A percentile compares a stretch with the other conserved stretches of the same genome.
Evolutionary conservation across 2,113 vertebrate species (phyloP).

Genomic region (Perognathus longimembris): DNA sequence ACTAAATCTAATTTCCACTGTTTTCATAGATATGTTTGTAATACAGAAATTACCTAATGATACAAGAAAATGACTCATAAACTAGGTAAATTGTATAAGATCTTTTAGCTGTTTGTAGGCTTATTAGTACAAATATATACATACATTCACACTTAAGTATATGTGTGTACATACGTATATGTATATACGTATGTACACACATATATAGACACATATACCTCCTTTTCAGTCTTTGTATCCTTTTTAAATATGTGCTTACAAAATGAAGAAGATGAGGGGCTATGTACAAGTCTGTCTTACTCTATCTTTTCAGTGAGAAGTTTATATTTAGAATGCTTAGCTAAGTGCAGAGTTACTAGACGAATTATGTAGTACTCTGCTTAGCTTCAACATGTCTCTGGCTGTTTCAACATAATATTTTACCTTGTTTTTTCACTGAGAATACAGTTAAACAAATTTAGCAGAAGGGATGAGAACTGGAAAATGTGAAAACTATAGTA

Average conservation of each 20-base stretch:
- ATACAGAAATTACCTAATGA: not conserved
- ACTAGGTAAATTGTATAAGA: too few relatives aligned
- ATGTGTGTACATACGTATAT: too few relatives aligned
- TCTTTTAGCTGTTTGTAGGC: not conserved
- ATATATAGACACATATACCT: not conserved
- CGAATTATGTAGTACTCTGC: not conserved
- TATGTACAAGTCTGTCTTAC: not conserved
- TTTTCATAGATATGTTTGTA: slow-evolving; percentile 15
- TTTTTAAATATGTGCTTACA: not conserved
- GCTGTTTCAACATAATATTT: not conserved
- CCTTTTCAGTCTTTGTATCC: not conserved
- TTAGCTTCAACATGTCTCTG: too few relatives aligned
- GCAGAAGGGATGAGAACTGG: not conserved
- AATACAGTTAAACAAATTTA: not conserved
- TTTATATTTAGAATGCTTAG: not conserved
- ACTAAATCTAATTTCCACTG: not conserved
- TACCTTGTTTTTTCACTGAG: not conserved
- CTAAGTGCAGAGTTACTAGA: not conserved
- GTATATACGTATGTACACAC: not conserved
- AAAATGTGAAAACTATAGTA: not conserved
- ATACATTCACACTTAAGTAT: too few relatives aligned
- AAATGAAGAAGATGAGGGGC: not conserved
- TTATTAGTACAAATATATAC: too few relatives aligned
- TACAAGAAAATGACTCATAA: not conserved
- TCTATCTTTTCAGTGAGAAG: not conserved